phyloP scores from a whole-genome alignment of 1,140 invertebrate species.

The Xylocopa sonorina region DNA sequence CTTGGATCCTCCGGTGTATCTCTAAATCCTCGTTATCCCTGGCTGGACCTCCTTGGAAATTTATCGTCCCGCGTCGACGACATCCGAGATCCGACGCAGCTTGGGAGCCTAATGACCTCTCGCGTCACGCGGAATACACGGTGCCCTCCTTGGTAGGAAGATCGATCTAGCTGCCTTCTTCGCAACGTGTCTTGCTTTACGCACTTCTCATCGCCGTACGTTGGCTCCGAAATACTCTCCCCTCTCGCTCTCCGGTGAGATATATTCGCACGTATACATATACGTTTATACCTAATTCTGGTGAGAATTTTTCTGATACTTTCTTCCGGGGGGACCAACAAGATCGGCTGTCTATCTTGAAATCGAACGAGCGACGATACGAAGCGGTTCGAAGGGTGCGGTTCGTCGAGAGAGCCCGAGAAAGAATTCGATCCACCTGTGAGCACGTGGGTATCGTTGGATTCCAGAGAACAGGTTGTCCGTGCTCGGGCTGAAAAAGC shows the following conservation, averaged over 20 bases:
- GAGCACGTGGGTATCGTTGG: conserved; percentile 2
- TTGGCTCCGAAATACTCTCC: too few species aligned
- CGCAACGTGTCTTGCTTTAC: background rate
- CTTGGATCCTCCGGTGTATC: conserved; percentile 25
- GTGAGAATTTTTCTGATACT: too few species aligned
- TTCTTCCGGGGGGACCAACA: too few species aligned
- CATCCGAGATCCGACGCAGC: conserved; percentile 62
- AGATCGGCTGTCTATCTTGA: too few species aligned
- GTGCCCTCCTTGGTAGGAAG: conserved; percentile 28
- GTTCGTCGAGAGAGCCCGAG: background rate
- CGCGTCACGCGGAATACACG: conserved; percentile 52
- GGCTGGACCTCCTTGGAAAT: conserved; percentile 60
- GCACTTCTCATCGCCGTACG: background rate
- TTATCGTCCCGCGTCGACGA: conserved; percentile 65
- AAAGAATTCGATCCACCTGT: conserved; percentile 21
- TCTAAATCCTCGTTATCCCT: conserved; percentile 60
- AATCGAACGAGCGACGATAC: too few species aligned
- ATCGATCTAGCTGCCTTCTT: conserved; percentile 52
- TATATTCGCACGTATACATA: too few species aligned
- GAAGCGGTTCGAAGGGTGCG: too few species aligned
- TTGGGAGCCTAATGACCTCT: conserved; percentile 68
- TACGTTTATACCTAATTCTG: too few species aligned
- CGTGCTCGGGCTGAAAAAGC: background rate
- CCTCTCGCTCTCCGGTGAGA: too few species aligned
- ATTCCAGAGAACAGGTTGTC: conserved; percentile 36